Conservation (phyloP, 92 coral and sea anemone genomes). For the Zoanthus solanderi region DNA sequence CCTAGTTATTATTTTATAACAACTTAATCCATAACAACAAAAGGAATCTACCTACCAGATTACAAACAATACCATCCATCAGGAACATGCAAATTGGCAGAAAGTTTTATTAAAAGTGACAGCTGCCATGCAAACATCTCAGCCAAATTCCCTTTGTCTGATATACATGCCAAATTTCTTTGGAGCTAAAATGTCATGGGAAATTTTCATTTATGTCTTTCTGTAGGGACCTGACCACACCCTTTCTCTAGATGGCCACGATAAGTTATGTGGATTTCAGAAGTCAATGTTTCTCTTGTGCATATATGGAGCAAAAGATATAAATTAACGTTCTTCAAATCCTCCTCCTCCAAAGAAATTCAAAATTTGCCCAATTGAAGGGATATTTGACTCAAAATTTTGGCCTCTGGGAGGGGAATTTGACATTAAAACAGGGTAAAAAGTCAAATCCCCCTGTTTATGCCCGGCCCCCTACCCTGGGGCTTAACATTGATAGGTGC, state of each 20-base stretch:
- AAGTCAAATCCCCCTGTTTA: too few species aligned
- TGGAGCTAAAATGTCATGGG: background rate
- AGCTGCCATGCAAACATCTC: constrained; percentile 7
- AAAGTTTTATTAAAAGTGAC: constrained; percentile 20
- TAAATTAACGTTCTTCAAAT: too few species aligned
- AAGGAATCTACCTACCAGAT: background rate
- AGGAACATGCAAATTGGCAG: constrained; percentile 5
- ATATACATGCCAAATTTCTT: background rate
- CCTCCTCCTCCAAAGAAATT: too few species aligned
- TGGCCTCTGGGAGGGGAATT: too few species aligned
- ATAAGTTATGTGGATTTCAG: constrained; percentile 60
- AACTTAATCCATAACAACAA: constrained; percentile 8
- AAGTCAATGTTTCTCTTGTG: constrained; percentile 78
- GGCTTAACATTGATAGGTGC: too few species aligned
- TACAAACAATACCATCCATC: constrained; percentile 10
- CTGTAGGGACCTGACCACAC: constrained; percentile 55
- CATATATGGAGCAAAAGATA: constrained; percentile 72
- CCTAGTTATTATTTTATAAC: constrained; percentile 8
- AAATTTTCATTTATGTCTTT: constrained; percentile 13
- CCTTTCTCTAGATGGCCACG: constrained; percentile 61
- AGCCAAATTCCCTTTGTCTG: constrained; percentile 16
- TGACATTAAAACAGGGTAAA: too few species aligned
- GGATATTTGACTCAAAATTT: too few species aligned
- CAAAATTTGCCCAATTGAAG: too few species aligned
- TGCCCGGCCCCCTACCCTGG: too few species aligned